Evolutionary conservation across 1,140 invertebrate species (phyloP).

Genomic region (Ephestia elutella): DNA sequence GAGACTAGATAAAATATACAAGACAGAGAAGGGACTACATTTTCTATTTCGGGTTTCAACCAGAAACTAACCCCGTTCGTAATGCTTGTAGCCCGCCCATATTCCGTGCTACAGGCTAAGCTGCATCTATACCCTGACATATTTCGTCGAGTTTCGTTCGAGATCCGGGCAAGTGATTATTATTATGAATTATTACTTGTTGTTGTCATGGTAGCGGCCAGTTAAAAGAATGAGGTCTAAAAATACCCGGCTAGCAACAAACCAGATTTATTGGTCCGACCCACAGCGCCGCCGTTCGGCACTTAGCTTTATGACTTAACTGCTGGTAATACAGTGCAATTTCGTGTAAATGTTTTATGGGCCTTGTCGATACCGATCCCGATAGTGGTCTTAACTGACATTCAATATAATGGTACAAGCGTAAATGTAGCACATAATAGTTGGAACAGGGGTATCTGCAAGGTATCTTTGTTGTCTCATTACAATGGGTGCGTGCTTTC

Average conservation of each 20-base stretch:
- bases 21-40: too few relatives aligned
- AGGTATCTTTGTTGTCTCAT: not conserved
- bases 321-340: constrained; percentile 2
- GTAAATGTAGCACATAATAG: constrained; percentile 7
- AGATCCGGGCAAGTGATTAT: constrained; percentile 7
- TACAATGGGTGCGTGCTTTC: not conserved
- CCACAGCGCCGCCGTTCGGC: constrained; percentile 9
- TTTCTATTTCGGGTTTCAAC: too few relatives aligned
- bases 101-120: not conserved
- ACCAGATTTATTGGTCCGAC: constrained; percentile 29
- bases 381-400: constrained; percentile 12
- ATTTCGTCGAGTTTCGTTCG: constrained; percentile 10
- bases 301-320: constrained; percentile 9
- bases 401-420: constrained; percentile 8
- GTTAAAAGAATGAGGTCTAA: constrained; percentile 31
- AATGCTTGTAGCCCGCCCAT: not conserved
- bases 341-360: constrained; percentile 4
- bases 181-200: constrained; percentile 18
- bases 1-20: too few relatives aligned
- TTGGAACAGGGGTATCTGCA: not conserved
- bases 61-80: too few relatives aligned
- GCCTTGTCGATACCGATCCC: constrained; percentile 6
- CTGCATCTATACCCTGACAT: not conserved
- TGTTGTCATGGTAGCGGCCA: constrained; percentile 21
- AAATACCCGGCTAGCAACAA: constrained; percentile 34